These are phyloP conservation scores for Centruroides sculpturatus DNA, from an alignment of 1,140 invertebrate species.

Conservation along the genomic window DNA sequence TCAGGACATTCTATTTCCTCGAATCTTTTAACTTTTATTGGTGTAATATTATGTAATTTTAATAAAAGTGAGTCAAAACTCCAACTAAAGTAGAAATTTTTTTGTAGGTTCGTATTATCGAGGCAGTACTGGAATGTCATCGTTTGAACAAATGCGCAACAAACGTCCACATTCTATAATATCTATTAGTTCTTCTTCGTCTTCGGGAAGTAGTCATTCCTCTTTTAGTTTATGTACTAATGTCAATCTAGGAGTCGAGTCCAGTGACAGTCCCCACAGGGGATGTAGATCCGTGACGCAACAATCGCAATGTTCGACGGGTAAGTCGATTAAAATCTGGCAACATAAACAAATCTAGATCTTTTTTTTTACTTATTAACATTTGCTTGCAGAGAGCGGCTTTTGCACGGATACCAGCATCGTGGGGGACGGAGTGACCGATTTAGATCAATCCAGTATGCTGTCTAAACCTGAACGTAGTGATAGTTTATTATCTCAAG, in stretches of 20 bases:
- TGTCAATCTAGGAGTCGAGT: conserved; percentile 32
- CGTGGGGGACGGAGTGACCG: too few species aligned
- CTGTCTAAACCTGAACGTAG: too few species aligned
- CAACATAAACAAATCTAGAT: conserved; percentile 19
- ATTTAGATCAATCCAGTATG: too few species aligned
- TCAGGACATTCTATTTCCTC: too few species aligned
- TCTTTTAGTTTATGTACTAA: conserved; percentile 26
- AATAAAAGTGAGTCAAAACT: too few species aligned
- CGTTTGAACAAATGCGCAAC: conserved; percentile 38
- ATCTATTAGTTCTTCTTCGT: conserved; percentile 48
- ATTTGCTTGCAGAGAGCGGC: conserved; percentile 47
- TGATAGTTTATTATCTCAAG: too few species aligned
- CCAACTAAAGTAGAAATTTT: too few species aligned
- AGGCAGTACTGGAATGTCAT: too few species aligned
- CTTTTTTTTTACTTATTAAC: conserved; percentile 10
- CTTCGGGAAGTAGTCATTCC: conserved; percentile 33
- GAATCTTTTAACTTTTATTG: too few species aligned
- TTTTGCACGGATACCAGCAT: conserved; percentile 50
- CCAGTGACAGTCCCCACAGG: conserved; percentile 37
- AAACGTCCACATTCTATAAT: conserved; percentile 67
- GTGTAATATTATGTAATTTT: too few species aligned
- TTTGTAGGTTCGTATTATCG: too few species aligned
- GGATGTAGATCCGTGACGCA: conserved; percentile 47
- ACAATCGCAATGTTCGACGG: conserved; percentile 58
- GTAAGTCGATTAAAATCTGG: conserved; percentile 27